Conservation (phyloP, 1,140 invertebrate genomes). For the Drosophila pachea region DNA sequence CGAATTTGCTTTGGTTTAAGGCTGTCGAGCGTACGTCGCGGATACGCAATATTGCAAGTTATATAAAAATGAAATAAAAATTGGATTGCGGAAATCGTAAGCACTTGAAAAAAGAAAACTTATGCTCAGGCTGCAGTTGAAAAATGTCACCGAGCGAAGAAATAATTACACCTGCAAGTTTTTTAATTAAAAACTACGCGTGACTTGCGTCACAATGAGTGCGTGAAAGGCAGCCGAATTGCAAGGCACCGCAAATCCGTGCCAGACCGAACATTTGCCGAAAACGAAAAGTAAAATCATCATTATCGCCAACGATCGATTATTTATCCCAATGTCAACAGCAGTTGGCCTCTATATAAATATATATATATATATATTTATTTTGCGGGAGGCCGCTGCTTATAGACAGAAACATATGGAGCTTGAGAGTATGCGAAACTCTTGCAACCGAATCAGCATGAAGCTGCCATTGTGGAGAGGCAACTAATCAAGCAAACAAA, state of each 20-base stretch:
- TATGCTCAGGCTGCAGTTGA: slow-evolving; percentile 1
- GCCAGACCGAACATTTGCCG: background rate
- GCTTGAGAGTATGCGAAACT: too few relatives aligned
- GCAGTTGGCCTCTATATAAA: background rate
- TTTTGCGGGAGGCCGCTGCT: too few relatives aligned
- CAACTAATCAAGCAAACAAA: slow-evolving; percentile 54
- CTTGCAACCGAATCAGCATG: background rate
- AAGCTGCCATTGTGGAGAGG: slow-evolving; percentile 6
- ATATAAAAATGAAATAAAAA: slow-evolving; percentile 17
- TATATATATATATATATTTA: too few relatives aligned
- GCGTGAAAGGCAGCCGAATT: slow-evolving; percentile 52
- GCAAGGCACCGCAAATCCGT: slow-evolving; percentile 24
- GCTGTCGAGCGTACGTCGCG: slow-evolving; percentile 26
- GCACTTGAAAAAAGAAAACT: slow-evolving; percentile 9
- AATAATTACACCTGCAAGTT: slow-evolving; percentile 73
- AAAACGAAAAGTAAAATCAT: background rate
- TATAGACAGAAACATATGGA: too few relatives aligned
- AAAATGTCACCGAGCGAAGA: slow-evolving; percentile 28
- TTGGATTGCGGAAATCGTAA: slow-evolving; percentile 3
- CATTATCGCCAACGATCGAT: background rate
- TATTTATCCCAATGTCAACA: background rate
- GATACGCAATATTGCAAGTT: slow-evolving; percentile 54
- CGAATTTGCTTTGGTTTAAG: slow-evolving; percentile 62
- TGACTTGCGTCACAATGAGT: slow-evolving; percentile 61
- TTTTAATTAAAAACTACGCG: slow-evolving; percentile 75